Conservation (phyloP, 2,797 vertebrate species). For the Pygocentrus nattereri region DNA sequence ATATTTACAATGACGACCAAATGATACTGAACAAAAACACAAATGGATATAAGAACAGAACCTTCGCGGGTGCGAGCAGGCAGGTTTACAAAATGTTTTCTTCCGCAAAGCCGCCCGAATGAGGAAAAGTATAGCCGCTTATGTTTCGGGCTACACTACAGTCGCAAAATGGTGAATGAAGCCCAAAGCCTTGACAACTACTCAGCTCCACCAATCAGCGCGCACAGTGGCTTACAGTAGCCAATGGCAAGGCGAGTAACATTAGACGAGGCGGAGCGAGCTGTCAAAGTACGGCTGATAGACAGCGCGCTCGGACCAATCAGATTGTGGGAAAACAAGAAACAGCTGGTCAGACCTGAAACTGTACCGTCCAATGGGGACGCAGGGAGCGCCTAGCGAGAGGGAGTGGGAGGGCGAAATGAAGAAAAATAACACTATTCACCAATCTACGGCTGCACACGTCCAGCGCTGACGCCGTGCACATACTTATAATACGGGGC, state of each 20-base stretch:
- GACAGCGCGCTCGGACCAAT: constrained; percentile 72
- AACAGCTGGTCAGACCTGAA: constrained; percentile 78
- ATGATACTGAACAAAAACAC: constrained; percentile 32
- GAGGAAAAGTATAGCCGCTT: constrained; percentile 79
- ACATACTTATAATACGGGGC: constrained; percentile 63
- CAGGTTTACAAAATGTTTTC: constrained; percentile 65
- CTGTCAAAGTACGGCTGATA: constrained; percentile 69
- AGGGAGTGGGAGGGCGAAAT: constrained; percentile 60
- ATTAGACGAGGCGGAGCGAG: constrained; percentile 67
- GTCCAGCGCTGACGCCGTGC: neutral
- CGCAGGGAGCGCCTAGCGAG: constrained; percentile 60
- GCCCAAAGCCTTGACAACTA: constrained; percentile 92
- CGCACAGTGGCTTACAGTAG: constrained; percentile 80
- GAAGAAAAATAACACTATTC: constrained; percentile 51
- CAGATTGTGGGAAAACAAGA: constrained; percentile 78
- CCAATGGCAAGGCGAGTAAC: constrained; percentile 68
- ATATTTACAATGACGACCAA: constrained; percentile 48
- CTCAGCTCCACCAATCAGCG: constrained; percentile 80
- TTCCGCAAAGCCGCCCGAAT: constrained; percentile 76
- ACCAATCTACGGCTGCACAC: constrained; percentile 2
- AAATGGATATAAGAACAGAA: constrained; percentile 62
- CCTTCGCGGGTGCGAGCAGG: constrained; percentile 65
- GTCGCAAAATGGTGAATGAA: constrained; percentile 99
- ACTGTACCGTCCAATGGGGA: constrained; percentile 79
- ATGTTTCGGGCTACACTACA: constrained; percentile 88